Conservation (phyloP, 2,113 vertebrate species). For the Oenanthe oenanthe region DNA sequence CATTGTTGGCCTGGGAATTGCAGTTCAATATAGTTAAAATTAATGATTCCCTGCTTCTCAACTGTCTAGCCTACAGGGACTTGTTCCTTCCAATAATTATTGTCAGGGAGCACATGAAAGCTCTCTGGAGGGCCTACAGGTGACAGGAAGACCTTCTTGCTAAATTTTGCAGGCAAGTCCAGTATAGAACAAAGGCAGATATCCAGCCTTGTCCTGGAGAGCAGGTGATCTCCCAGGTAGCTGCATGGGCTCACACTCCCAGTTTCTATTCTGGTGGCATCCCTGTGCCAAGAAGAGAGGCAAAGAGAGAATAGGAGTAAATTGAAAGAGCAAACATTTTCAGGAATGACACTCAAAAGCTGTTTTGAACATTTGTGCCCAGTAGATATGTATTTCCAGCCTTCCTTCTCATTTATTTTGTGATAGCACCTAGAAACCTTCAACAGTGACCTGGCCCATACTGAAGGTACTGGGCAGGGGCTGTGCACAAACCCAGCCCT, state of each 20-base stretch:
- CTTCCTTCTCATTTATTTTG: neutral
- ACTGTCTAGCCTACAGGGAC: neutral
- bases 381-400: neutral
- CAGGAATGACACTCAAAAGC: neutral
- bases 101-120: neutral
- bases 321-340: neutral
- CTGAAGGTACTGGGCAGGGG: neutral
- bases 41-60: constrained; percentile 33
- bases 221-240: neutral
- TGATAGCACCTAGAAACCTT: neutral
- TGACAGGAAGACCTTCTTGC: neutral
- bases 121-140: neutral
- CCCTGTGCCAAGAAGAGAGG: neutral
- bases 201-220: neutral
- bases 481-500: neutral
- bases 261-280: neutral
- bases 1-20: constrained; percentile 18
- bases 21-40: constrained; percentile 47
- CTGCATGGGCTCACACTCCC: neutral
- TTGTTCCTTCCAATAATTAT: constrained; percentile 22
- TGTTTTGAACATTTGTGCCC: neutral
- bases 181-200: neutral
- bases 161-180: neutral
- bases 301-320: neutral
- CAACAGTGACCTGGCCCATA: neutral